These are phyloP conservation scores for Rhadina sibilatrix DNA, from an alignment of 2,113 vertebrate genomes.

Conservation along the genomic window DNA sequence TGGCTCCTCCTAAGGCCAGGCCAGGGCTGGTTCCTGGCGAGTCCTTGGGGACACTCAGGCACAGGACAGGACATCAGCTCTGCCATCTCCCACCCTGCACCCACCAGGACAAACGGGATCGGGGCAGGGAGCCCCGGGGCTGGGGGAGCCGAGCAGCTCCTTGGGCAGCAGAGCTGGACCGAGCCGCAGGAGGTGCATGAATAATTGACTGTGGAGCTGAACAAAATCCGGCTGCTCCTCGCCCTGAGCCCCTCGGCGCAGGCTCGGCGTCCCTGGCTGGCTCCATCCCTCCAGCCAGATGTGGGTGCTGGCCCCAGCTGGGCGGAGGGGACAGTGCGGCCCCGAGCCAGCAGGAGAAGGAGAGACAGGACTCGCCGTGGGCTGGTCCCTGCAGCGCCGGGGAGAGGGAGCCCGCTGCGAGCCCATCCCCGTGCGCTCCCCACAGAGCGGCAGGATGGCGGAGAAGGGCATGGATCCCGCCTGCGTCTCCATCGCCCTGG, in stretches of 20 bases:
- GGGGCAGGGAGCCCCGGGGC: not conserved
- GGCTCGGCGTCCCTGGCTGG: not conserved
- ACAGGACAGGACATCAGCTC: not conserved
- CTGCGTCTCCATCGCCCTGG: slow-evolving; percentile 86
- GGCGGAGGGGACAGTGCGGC: not conserved
- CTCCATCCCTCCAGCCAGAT: not conserved
- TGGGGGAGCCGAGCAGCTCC: not conserved
- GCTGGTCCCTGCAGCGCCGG: not conserved
- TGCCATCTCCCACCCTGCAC: not conserved
- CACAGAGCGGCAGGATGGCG: slow-evolving; percentile 80
- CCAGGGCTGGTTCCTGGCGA: not conserved
- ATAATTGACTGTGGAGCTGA: not conserved
- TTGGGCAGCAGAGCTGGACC: not conserved
- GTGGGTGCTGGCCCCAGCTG: not conserved
- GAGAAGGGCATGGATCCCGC: slow-evolving; percentile 78
- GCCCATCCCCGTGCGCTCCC: not conserved
- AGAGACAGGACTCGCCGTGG: not conserved
- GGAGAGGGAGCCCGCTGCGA: not conserved
- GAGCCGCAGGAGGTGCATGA: not conserved
- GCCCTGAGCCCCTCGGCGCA: not conserved
- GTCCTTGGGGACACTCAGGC: not conserved
- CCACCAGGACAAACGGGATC: accelerated
- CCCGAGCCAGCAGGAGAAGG: not conserved
- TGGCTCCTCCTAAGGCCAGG: accelerated
- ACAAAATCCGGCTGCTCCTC: not conserved